Conservation (phyloP, 2,797 vertebrate species). For the Fratercula arctica region DNA sequence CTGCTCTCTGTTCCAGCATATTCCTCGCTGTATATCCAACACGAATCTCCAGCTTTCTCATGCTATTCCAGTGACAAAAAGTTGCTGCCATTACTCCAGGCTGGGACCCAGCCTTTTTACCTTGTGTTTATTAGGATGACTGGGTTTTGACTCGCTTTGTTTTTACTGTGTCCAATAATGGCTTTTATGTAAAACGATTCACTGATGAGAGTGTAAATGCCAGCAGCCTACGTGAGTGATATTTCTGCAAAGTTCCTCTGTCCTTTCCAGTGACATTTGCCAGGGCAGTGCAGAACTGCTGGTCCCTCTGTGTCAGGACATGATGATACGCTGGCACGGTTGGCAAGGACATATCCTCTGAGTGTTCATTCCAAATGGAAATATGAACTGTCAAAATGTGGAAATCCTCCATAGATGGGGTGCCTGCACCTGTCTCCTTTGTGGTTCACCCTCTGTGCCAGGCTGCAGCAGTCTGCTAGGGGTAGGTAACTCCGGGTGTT, state of each 20-base stretch:
- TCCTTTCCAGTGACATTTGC: not conserved
- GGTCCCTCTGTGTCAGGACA: not conserved
- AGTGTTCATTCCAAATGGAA: not conserved
- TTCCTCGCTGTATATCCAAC: not conserved
- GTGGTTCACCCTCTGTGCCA: not conserved
- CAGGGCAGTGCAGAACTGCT: not conserved
- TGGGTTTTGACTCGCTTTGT: not conserved
- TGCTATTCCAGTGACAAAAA: not conserved
- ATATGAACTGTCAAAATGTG: not conserved
- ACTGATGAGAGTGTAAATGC: not conserved
- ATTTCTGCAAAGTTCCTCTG: not conserved
- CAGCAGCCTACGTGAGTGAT: not conserved
- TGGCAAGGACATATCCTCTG: not conserved
- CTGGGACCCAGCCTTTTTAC: not conserved
- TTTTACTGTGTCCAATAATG: not conserved
- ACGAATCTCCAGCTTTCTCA: not conserved
- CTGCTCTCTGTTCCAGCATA: not conserved
- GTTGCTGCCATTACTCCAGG: not conserved
- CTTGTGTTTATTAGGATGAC: not conserved
- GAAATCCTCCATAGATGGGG: not conserved
- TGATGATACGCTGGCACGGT: accelerated
- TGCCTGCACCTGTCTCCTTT: not conserved
- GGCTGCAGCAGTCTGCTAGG: not conserved
- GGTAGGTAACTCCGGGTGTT: accelerated
- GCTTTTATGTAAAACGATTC: not conserved